Base-by-base conservation (phyloP, 2,888 invertebrate genomes). In the Parnassius glacialis region DNA sequence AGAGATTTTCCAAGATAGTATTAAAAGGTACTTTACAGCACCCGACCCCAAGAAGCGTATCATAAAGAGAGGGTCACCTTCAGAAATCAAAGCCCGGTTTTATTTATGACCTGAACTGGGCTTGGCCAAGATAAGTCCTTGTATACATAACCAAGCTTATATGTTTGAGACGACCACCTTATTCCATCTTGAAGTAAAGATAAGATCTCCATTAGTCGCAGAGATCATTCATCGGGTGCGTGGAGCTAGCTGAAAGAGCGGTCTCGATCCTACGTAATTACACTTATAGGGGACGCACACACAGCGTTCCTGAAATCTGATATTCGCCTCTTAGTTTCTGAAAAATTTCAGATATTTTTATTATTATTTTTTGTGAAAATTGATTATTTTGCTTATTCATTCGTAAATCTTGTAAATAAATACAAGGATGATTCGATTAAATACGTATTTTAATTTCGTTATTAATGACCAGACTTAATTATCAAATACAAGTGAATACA, bases 141-240 rank as follows among this genome's bases (percentile, higher is more conserved):
- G 79, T 84, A 81, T 81, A 82, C 79, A 83, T 83, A 83, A 80
- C 81, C 82, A 82, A 86, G 79, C 87, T 86, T 84, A 83, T 86
- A 80, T 80, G 81, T 80, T 81, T 79, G 83, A 79, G 78, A 75
- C 74, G 80, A 80, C 79, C 79, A 86, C 85, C 86, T 87, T 83
- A 80, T 84, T 86, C 80, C 76, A 83, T 85, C 81, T 82, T 66
- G 74, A 76, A 79, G 74, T 71, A 74, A 72, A 82, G 90, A 90
- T 90, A 90, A 87, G 80, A 87, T 87, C 87, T 84, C 83, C 84
- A 89, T 90, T 88, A 88, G 87, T 81, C 80, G 82, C 80, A 84
- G 81, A 84, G 80, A 80, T 80, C 85, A 86, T 90, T 88, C 85
- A 85, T 84, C 83, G 83, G 83, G 81, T 84, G 84, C 81, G 84